Evolutionary conservation across 2,113 vertebrate genomes (phyloP), one percentile per base, ranked within the genome.

Genomic region (Aptenodytes forsteri): DNA sequence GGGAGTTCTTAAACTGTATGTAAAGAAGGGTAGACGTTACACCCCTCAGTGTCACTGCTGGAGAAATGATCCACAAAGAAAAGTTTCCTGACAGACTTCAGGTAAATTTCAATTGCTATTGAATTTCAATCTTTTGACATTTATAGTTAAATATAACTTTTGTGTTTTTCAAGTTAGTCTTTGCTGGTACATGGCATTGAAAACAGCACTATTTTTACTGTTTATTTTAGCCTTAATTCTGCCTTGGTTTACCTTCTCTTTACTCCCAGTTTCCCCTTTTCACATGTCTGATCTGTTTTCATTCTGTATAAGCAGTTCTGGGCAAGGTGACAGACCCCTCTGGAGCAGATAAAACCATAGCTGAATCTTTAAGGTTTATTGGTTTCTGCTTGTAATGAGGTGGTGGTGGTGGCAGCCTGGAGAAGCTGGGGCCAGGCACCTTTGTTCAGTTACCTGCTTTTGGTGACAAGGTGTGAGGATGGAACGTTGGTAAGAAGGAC

Each of bases 1-100:
- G 16, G 11, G 2, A 2, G 0, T 55, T 85, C 40, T 85, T 34
- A 69, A 88, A 46, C 1, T 23, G 4, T 36, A 17, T 11, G 1
- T 59, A 73, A 70, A 58, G 25, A 58, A 64, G 9, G 7, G 29
- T 56, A 47, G 25, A 38, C 16, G 25, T 47, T 52, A 38, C 8
- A 66, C 3, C 4, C 7, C 6, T 59, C 65, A 50, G 8, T 6
- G 44, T 47, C 40, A 42, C 16, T 79, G 44, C 29, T 70, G 32
- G n/a, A 70, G 61, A 75, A 82, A 5, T 44, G 27, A 56, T 58
- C 38, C 4, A 71, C 6, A 62, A 79, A 46, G 30, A 11, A 58
- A 65, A 72, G 17, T 49, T 52, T 89, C 47, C 27, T 67, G 55
- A 47, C 3, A 50, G n/a, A 83, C 16, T 56, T 65, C 36, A 79